phyloP scores from a whole-genome alignment of 53 echinoderm and acorn worm species.

The Henricia sp. region DNA sequence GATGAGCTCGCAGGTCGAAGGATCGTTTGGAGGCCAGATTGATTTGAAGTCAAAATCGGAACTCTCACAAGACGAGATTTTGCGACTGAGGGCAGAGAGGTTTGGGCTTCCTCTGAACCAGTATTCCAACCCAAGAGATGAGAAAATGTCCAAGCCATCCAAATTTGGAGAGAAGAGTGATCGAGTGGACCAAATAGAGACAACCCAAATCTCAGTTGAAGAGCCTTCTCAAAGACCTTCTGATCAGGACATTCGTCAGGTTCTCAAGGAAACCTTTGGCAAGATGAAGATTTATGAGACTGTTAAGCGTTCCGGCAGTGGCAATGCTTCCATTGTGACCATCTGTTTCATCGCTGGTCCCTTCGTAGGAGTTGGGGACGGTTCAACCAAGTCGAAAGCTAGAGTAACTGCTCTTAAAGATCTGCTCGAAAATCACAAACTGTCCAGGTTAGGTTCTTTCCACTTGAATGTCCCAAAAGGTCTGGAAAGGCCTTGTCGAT shows the following conservation, averaged over 20 bases:
- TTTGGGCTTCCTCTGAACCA: not conserved
- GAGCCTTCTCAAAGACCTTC: not conserved
- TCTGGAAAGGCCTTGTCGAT: no score
- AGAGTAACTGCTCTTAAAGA: slow-evolving; percentile 35
- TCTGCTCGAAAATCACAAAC: slow-evolving; percentile 8
- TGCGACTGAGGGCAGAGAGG: not conserved
- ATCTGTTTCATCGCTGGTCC: slow-evolving; percentile 43
- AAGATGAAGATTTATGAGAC: slow-evolving; percentile 34
- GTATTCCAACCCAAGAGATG: not conserved
- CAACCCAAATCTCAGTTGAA: not conserved
- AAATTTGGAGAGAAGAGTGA: not conserved
- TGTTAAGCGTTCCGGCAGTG: not conserved
- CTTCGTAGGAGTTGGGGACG: slow-evolving; percentile 13
- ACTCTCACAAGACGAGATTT: not conserved
- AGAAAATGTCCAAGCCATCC: not conserved
- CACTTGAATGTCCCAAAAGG: no score
- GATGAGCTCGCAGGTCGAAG: not conserved
- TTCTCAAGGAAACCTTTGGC: slow-evolving; percentile 7
- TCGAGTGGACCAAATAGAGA: not conserved
- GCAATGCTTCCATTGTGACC: not conserved
- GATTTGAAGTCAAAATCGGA: not conserved
- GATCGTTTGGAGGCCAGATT: not conserved
- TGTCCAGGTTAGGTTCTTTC: no score
- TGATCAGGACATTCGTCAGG: slow-evolving; percentile 13
- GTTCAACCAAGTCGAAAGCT: slow-evolving; percentile 13